These are phyloP conservation scores for Spheniscus mendiculus DNA, from an alignment of 2,113 vertebrate species.

Conservation along the genomic window DNA sequence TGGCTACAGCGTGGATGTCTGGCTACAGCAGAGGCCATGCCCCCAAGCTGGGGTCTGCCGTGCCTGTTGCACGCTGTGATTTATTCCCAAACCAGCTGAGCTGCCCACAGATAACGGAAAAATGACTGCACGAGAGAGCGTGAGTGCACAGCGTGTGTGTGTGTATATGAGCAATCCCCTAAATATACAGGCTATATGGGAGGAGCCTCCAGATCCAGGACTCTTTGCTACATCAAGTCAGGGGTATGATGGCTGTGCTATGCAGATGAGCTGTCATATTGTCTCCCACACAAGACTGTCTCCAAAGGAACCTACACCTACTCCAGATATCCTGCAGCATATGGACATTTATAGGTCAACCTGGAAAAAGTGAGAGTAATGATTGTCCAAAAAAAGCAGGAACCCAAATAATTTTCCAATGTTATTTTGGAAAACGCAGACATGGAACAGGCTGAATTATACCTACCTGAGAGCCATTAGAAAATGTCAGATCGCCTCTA, in stretches of 20 bases:
- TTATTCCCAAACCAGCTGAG: background rate
- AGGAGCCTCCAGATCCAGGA: constrained; percentile 33
- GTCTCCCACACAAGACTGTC: constrained; percentile 56
- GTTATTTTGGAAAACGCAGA: constrained; percentile 17
- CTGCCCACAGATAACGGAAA: background rate
- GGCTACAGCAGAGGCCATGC: background rate
- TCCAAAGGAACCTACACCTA: constrained; percentile 64
- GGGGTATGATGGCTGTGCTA: constrained; percentile 35
- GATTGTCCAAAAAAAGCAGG: constrained; percentile 34
- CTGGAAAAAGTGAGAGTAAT: constrained; percentile 27
- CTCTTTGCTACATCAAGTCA: constrained; percentile 33
- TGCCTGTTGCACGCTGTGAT: fast-evolving
- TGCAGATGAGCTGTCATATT: constrained; percentile 66
- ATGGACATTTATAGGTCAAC: constrained; percentile 61
- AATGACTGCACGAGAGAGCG: background rate
- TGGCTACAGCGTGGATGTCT: background rate
- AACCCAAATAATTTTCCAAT: background rate
- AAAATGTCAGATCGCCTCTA: background rate
- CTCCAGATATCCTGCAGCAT: constrained; percentile 54
- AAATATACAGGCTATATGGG: background rate
- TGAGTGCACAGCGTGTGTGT: background rate
- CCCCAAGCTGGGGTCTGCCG: background rate
- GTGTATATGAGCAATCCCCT: background rate
- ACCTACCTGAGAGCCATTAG: constrained; percentile 27
- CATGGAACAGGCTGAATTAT: background rate